Base-by-base conservation (phyloP, 2,797 vertebrate genomes). In the Gymnoscopelus braueri region DNA sequence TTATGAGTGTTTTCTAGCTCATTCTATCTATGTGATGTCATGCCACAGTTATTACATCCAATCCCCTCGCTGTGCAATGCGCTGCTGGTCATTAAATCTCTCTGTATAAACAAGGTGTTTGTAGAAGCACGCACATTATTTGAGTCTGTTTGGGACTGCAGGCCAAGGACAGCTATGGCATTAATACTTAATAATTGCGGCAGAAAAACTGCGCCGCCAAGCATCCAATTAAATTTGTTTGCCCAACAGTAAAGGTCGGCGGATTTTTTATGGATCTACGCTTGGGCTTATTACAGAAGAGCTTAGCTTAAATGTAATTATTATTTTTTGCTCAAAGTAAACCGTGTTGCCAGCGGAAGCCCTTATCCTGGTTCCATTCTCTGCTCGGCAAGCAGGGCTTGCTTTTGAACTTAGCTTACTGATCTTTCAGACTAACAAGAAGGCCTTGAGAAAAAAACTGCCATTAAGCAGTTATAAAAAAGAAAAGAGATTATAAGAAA, bases 261-360 rank as follows among this genome's bases (percentile, higher is more conserved):
- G 59, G 65, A 66, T n/a, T n/a, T 62, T 59, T 60, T 47, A 26
- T 51, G 15, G 56, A 59, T 69, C 65, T 66, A 15, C 51, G 35
- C 55, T 57, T 71, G 60, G 67, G 58, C 59, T 65, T 73, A 68
- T 77, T 82, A 76, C 48, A 39, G 52, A 67, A 32, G 62, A 39
- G 51, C 39, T 63, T 67, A 56, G 51, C 60, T 54, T 48, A 48
- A 24, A 54, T 60, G 54, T 77, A 66, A 71, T 74, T 58, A 65
- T 54, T 59, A 50, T 63, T 65, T 49, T 24, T 8, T 12, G 3
- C 26, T 8, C 13, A 60, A 73, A 77, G 55, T 67, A 74, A 65
- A 63, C 14, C 23, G 63, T 67, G 50, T 61, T 68, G 75, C 67
- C 63, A 68, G n/a, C n/a, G n/a, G 68, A 39, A 32, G 65, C 44